These are phyloP conservation scores for Antennarius striatus DNA, from an alignment of 2,113 vertebrate species.

Conservation along the genomic window DNA sequence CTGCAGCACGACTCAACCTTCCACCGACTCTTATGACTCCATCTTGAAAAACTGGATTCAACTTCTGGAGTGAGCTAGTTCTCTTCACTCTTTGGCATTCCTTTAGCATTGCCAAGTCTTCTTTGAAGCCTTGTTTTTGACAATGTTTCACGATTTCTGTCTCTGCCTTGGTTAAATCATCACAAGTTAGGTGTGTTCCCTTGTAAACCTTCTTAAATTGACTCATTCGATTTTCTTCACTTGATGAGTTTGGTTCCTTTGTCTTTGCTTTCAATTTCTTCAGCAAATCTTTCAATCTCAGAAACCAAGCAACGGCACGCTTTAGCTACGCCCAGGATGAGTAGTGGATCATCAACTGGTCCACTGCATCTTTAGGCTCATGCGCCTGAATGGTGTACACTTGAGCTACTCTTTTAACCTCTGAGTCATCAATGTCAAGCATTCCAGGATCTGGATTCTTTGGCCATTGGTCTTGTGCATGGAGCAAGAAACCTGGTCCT, in stretches of 20 bases:
- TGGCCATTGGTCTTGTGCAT: not conserved
- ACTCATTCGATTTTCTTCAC: not conserved
- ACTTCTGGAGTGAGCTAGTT: not conserved
- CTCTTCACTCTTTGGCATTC: conserved; percentile 4
- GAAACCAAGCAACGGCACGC: too few species aligned
- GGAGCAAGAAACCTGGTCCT: not conserved
- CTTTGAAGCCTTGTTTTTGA: conserved; percentile 13
- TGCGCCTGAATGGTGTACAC: not conserved
- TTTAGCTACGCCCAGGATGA: not conserved
- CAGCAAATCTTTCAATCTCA: too few species aligned
- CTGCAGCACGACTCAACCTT: not conserved
- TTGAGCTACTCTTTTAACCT: conserved; percentile 10
- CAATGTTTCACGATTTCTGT: not conserved
- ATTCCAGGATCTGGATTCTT: conserved; percentile 12
- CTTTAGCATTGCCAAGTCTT: not conserved
- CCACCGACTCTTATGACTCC: conserved; percentile 3
- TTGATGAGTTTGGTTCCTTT: not conserved
- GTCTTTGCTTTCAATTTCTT: not conserved
- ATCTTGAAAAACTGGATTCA: conserved; percentile 15
- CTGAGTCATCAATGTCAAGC: not conserved
- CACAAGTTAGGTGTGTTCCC: not conserved
- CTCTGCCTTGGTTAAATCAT: not conserved
- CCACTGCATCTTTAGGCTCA: not conserved
- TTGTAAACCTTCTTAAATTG: not conserved
- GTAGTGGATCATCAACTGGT: not conserved